Base-by-base conservation (phyloP, 1,140 invertebrate genomes). In the Lordiphosa mommai region DNA sequence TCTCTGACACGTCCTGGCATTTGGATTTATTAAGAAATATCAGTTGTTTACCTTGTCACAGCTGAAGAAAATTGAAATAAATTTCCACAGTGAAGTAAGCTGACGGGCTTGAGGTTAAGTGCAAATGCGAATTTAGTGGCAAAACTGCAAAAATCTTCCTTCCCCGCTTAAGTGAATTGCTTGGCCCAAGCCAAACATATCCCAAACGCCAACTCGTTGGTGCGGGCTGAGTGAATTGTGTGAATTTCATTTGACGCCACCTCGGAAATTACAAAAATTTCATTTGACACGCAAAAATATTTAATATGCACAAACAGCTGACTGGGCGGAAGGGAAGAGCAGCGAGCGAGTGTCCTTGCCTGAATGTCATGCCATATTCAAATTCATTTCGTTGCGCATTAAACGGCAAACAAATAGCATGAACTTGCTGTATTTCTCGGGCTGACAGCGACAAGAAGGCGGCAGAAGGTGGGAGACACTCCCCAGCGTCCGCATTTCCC, bases 281-380 rank as follows among this genome's bases (percentile, higher is more conserved):
- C 50, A 77, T 84, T 84, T 85, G 64, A 72, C 72, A 77, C 79
- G 77, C 77, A 84, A 43, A 79, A 85, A 63, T 72, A 84, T 82
- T 84, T 72, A 72, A 84, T 76, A 38, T 50, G 40, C 59, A 65
- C 57, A 46, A 44, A 29, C 9, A 49, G 13, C 3, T 16, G 14
- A 29, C 32, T 23, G 27, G 12, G 10, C 6, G 13, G 12, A 29
- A 53, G 1, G 41, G 17, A 36, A 14, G 13, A 14, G 32, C 32
- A 10, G 12, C 30, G 12, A n/a, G 23, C 32, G 13, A 38, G 10
- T 58, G 60, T 52, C 53, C 64, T 74, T 69, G 71, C 16, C 27
- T 38, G 65, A 80, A 73, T 49, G 53, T 79, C 64, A 61, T 80
- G 47, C 59, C 61, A 74, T 74, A 74, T 74, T 74, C 71, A 74